Evolutionary conservation across 2,113 vertebrate genomes (phyloP).

Genomic region (Phylloscopus trochiloides): DNA sequence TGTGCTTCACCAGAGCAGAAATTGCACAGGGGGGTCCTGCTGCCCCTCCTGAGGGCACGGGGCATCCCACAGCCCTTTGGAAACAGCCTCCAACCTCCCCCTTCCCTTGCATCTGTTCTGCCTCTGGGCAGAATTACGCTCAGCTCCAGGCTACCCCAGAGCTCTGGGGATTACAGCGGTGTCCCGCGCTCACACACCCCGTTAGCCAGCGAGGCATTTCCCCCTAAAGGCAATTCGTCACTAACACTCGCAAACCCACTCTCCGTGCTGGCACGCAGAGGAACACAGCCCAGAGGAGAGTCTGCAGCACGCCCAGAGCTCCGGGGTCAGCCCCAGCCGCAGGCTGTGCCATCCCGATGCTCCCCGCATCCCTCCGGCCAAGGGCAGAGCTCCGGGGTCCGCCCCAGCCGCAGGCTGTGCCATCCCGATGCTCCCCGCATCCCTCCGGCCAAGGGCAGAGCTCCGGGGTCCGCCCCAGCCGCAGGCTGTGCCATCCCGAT

Average conservation of each 20-base stretch:
- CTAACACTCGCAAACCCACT: rapidly evolving
- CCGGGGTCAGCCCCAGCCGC: rapidly evolving
- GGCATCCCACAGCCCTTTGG: rapidly evolving
- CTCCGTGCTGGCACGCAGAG: rapidly evolving
- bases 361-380: rapidly evolving
- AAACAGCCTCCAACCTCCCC: no score
- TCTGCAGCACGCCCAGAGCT: rapidly evolving
- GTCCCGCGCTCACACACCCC: rapidly evolving
- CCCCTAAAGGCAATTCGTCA: rapidly evolving
- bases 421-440: rapidly evolving
- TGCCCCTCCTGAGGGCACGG: not conserved
- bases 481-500: not conserved
- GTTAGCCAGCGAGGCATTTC: rapidly evolving
- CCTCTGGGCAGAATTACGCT: not conserved
- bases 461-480: rapidly evolving
- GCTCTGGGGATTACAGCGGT: rapidly evolving
- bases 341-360: not conserved
- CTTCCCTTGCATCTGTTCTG: rapidly evolving
- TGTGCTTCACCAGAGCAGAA: rapidly evolving
- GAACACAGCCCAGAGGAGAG: rapidly evolving
- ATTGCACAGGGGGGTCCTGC: rapidly evolving
- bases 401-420: not conserved
- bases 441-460: rapidly evolving
- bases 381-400: rapidly evolving
- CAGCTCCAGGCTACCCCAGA: not conserved